Base-by-base conservation (phyloP, 2,113 vertebrate species). In the Catagonus wagneri region DNA sequence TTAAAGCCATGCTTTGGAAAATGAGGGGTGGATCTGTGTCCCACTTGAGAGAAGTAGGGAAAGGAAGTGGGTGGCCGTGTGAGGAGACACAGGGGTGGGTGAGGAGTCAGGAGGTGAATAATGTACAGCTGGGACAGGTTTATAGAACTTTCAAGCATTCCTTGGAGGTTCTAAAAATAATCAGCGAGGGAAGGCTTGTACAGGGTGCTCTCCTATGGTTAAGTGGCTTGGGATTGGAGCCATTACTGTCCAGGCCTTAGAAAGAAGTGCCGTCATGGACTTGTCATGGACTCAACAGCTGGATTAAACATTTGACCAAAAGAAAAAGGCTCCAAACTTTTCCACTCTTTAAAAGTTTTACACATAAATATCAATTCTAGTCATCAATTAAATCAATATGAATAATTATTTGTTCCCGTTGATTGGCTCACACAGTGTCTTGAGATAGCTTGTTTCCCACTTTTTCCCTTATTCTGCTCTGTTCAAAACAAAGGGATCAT, bases 401-500 rank as follows among this genome's bases (percentile, higher is more conserved):
- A 83, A 76, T 89, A 63, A 72, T 84, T 93, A 12, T 16, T 94
- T 86, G 6, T 66, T 95, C 17, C 44, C 69, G 16, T 32, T 95
- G 74, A 61, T 36, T 86, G 6, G 14, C 56, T 87, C 58, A 66
- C 56, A 56, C 15, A 66, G 34, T 65, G 7, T 56, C 56, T 81
- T 87, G 39, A 93, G 34, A 74, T 6, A 74, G 36, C 17, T 74
- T 36, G 15, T 52, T 27, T 71, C 52, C 56, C 9, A 23, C 89
- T 22, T 7, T 66, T 72, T 85, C 63, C 39, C 50, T 11, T 60
- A 54, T 13, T 71, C 12, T 72, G 29, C 65, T 68, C n/a, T 79
- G 10, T 87, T 52, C 3, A 27, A 58, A 93, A 10, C 25, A 85
- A 69, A 14, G 25, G 6, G 17, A 36, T 90, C 61, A 60, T 32